Evolutionary conservation across 2,113 vertebrate species (phyloP), one percentile per base, ranked within the genome.

Genomic region (Rana temporaria): DNA sequence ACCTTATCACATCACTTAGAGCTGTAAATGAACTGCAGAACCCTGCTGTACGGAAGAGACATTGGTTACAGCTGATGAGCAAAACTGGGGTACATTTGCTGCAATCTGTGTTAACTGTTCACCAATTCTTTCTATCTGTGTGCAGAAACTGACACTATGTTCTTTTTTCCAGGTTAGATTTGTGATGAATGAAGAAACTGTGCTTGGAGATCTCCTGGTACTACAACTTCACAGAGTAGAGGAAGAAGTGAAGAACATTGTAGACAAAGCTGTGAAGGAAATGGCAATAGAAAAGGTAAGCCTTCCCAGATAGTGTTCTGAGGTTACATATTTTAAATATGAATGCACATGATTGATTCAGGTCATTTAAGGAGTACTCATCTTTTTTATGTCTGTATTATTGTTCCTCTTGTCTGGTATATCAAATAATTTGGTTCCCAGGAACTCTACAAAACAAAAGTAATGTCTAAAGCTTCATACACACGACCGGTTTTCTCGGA

Each of bases 181-280:
- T 90, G 80, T 92, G 74, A 92, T 93, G 90, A 91, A 91, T 9
- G 85, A 89, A 72, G 59, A 86, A 85, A 91, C 90, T 32, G 90
- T 86, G 6, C 78, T 93, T 59, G 90, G 91, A 34, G 90, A 91
- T 72, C 87, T 95, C 18, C 85, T 93, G 78, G 89, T 90, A 86
- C 86, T 94, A 77, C 91, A 94, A 18, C 90, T 94, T 69, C 90
- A 92, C 53, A 90, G 89, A 48, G 89, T 94, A 12, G 90, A 94
- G 87, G 93, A 94, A n/a, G 93, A 95, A 88, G 90, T 95, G 56
- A 92, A 93, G 85, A 89, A 87, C 82, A 95, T 94, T 56, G 88
- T 94, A 82, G 91, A 93, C 88, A 92, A 95, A 89, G 90, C 90
- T 26, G 90, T 92, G 67, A 94, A 94, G 89, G 90, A 95, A 90